A percentile compares a stretch with the other conserved stretches of the same genome.
These are phyloP conservation scores for Phalacrocorax aristotelis DNA, from an alignment of 2,113 vertebrate species.

Conservation along the genomic window DNA sequence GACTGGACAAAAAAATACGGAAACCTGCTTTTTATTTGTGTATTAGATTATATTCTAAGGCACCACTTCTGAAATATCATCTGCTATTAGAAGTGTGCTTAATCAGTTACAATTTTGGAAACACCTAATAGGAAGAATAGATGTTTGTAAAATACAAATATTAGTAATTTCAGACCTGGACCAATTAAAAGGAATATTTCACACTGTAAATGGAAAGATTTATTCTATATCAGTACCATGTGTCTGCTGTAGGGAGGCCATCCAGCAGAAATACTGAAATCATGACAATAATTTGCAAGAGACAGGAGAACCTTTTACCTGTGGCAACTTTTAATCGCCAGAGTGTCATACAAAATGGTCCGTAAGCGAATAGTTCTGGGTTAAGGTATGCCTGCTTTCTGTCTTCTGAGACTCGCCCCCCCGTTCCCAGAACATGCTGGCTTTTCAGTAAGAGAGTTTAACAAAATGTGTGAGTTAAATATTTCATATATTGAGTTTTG, in stretches of 20 bases:
- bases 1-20: neutral
- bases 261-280: neutral
- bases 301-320: neutral
- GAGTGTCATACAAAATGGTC: neutral
- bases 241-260: neutral
- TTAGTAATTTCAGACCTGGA: neutral
- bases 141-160: neutral
- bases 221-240: neutral
- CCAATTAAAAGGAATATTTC: neutral
- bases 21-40: neutral
- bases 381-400: neutral
- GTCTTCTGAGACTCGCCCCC: neutral
- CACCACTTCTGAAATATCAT: neutral
- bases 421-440: neutral
- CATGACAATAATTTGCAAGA: neutral
- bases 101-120: neutral
- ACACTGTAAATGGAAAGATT: neutral
- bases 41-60: neutral
- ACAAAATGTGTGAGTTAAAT: neutral
- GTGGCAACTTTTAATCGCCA: neutral
- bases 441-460: neutral
- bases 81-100: neutral
- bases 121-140: neutral
- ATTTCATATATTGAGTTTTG: neutral
- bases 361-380: neutral